Percentiles rank a stretch among this genome's conserved stretches.
phyloP scores from a whole-genome alignment of 2,888 invertebrate species.

The Neocrepidodera transversa region DNA sequence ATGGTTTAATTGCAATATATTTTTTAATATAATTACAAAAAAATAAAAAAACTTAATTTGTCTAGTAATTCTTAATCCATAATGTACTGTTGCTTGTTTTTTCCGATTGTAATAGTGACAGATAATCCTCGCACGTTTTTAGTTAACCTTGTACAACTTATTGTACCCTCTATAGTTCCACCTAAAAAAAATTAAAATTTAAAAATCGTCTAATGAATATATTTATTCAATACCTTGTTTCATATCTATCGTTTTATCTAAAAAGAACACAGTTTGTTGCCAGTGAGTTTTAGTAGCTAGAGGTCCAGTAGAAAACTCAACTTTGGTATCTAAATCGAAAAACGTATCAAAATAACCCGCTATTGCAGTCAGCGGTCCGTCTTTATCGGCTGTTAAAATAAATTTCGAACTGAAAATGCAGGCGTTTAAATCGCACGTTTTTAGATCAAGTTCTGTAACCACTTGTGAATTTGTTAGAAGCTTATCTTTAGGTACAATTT shows the following conservation, averaged over 20 bases:
- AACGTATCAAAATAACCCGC: conserved; percentile 92
- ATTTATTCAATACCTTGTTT: conserved; percentile 66
- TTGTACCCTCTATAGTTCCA: conserved; percentile 68
- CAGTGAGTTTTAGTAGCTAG: conserved; percentile 82
- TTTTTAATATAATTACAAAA: conserved; percentile 38
- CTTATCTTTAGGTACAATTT: conserved; percentile 68
- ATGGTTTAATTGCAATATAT: conserved; percentile 46
- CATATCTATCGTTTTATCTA: conserved; percentile 75
- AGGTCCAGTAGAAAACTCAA: conserved; percentile 83
- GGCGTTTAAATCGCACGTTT: conserved; percentile 73
- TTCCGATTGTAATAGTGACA: conserved; percentile 72
- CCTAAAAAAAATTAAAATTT: conserved; percentile 59
- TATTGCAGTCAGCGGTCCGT: conserved; percentile 78
- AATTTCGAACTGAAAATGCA: conserved; percentile 78
- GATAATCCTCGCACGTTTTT: conserved; percentile 78
- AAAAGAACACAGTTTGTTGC: conserved; percentile 92
- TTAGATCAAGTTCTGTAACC: conserved; percentile 77
- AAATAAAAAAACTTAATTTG: conserved; percentile 2
- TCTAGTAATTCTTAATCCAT: conserved; percentile 63
- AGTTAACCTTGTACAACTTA: conserved; percentile 76
- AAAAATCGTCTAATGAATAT: no score
- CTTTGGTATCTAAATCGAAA: conserved; percentile 74
- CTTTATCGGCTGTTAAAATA: conserved; percentile 67
- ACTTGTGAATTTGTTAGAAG: conserved; percentile 72
- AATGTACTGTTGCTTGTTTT: conserved; percentile 68